These are phyloP conservation scores for Synanthedon tipuliformis DNA, from an alignment of 2,888 invertebrate species.

Conservation along the genomic window DNA sequence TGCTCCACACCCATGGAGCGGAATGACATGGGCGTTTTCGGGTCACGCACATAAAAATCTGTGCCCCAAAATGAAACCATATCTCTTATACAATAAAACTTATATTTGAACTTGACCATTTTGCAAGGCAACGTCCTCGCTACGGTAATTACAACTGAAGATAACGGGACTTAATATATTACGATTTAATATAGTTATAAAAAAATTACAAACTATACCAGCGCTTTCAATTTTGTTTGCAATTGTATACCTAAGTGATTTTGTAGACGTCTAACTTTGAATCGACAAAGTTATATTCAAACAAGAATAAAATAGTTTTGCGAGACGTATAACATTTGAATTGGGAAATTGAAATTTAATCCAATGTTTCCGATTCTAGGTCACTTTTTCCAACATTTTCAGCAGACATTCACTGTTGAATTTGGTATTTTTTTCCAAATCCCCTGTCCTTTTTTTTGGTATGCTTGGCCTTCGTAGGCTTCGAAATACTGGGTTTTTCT, in stretches of 20 bases:
- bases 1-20: slow-evolving; percentile 40
- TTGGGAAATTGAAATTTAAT: background rate
- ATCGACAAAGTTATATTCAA: background rate
- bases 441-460: background rate
- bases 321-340: background rate
- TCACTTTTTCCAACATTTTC: background rate
- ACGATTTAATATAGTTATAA: slow-evolving; percentile 31
- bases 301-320: background rate
- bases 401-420: background rate
- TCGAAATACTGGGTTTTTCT: no score
- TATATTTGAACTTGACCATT: slow-evolving; percentile 17
- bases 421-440: no score
- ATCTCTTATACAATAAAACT: slow-evolving; percentile 21
- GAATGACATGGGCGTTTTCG: slow-evolving; percentile 49
- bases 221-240: background rate
- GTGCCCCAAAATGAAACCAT: slow-evolving; percentile 22
- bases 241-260: background rate
- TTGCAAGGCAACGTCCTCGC: slow-evolving; percentile 27
- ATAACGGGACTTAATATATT: slow-evolving; percentile 34
- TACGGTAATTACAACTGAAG: slow-evolving; percentile 32
- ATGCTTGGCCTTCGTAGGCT: background rate
- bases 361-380: background rate
- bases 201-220: slow-evolving; percentile 16
- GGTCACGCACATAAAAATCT: slow-evolving; percentile 40
- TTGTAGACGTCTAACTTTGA: background rate